Base-by-base conservation (phyloP, 23 tunicate species). In the Trididemnum clinides region DNA sequence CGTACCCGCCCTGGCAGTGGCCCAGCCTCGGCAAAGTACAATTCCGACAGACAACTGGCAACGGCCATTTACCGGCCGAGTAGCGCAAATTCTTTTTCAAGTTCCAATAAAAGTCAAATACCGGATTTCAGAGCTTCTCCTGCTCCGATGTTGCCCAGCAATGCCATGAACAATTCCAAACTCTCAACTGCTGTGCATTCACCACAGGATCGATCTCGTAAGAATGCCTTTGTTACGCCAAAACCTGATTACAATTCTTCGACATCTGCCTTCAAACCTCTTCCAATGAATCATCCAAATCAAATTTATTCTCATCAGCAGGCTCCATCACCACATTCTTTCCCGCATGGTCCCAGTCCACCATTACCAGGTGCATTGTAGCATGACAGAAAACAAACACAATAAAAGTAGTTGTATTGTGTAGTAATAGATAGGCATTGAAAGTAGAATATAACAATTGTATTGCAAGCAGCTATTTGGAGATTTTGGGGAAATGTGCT, bases 241-340 rank as follows among this genome's bases (percentile, higher is more conserved):
- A 80, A 69, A 19, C 35, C 49, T 34, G 84, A 87, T 23, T 87
- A 80, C 81, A 66, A 35, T 27, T 64, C 90, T 5, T 23, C 69
- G 0, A 64, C 78, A 7, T 79, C 91, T 0, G 85, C 91, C 32
- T 87, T 87, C 72, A 87, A 87, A 50, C 91, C 91, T 49, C 84
- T 82, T n/a, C 54, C 80, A 36, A 57, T 30, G 18, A 73, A 38
- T 37, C 54, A 73, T 7, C 7, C 28, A 7, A 37, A 37, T 38
- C 80, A 73, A 20, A 22, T 31, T 72, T 23, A 84, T 33, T 15
- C 80, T 15, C 74, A 39, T 50, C 90, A 76, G 7, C 80, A 79
- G 57, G 38, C 80, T 26, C 74, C 90, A 6, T 64, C 90, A 0
- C 82, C 82, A 1, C 80, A 80, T 50, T 28, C 72, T 39, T 70